phyloP scores from a whole-genome alignment of 2,888 invertebrate genomes.

The Thymelicus sylvestris region DNA sequence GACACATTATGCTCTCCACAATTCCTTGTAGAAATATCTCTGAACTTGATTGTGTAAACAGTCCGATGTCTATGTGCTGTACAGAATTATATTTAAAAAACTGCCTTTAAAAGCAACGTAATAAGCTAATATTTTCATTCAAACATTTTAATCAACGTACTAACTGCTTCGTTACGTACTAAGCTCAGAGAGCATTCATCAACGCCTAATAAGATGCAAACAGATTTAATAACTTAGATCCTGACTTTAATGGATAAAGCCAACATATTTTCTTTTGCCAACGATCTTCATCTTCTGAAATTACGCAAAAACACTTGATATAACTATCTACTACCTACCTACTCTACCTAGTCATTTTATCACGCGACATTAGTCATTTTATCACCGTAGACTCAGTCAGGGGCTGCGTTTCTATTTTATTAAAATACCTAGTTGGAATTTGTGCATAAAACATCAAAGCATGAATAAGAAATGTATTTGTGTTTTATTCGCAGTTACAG shows the following conservation, averaged over 20 bases:
- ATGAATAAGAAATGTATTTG: too few relatives aligned
- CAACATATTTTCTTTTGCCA: constrained; percentile 8
- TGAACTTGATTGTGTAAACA: background rate
- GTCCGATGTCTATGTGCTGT: background rate
- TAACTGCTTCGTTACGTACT: constrained; percentile 34
- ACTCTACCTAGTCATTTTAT: too few relatives aligned
- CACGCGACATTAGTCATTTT: too few relatives aligned
- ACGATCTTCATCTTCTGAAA: background rate
- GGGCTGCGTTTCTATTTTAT: too few relatives aligned
- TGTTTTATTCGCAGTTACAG: too few relatives aligned
- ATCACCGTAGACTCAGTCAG: too few relatives aligned
- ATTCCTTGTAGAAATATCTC: background rate
- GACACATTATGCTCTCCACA: background rate
- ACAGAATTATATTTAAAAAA: background rate
- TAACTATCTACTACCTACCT: too few relatives aligned
- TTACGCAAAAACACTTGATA: background rate
- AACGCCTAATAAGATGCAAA: constrained; percentile 36
- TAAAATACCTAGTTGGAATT: too few relatives aligned
- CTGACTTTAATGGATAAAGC: constrained; percentile 7
- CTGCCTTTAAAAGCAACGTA: background rate
- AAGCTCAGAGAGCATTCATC: constrained; percentile 39
- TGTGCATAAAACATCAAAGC: too few relatives aligned
- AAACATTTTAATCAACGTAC: constrained; percentile 11
- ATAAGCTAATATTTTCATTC: constrained; percentile 3
- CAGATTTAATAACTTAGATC: constrained; percentile 26